These are phyloP conservation scores for Pristionchus entomophagus DNA, from an alignment of 2,888 invertebrate genomes.

Conservation along the genomic window DNA sequence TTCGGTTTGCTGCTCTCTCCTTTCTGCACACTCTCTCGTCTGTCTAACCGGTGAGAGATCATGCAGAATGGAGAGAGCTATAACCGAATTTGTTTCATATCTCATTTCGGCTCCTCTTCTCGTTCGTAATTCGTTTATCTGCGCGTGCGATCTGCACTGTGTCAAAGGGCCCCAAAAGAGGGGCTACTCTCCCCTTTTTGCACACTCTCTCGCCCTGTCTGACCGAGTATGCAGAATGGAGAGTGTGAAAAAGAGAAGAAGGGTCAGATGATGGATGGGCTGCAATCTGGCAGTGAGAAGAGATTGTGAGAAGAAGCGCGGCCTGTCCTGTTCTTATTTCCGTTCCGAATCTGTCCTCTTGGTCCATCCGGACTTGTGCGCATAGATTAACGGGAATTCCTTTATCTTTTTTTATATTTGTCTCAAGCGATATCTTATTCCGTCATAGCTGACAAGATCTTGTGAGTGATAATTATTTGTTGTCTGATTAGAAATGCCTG, in stretches of 20 bases:
- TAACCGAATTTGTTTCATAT: background rate
- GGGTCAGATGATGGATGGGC: slow-evolving; percentile 24
- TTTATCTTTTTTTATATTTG: too few relatives aligned
- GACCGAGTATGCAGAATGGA: background rate
- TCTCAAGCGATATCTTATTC: too few relatives aligned
- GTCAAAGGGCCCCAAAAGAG: background rate
- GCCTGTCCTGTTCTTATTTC: background rate
- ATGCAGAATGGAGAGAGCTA: too few relatives aligned
- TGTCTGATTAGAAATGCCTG: too few relatives aligned
- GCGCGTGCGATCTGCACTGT: slow-evolving; percentile 1
- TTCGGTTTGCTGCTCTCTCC: too few relatives aligned
- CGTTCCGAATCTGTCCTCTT: background rate
- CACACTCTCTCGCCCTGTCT: background rate
- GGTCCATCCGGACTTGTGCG: too few relatives aligned
- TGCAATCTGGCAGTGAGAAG: background rate
- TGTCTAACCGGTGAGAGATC: too few relatives aligned
- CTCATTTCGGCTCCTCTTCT: too few relatives aligned
- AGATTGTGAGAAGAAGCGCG: background rate
- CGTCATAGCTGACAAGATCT: too few relatives aligned
- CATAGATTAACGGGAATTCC: too few relatives aligned
- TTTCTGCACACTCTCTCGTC: too few relatives aligned
- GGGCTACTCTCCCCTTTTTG: background rate
- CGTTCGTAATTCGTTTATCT: slow-evolving; percentile 32
- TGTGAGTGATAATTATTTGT: too few relatives aligned
- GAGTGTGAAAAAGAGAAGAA: background rate